Conservation (phyloP, 1,140 invertebrate species). For the Tetranychus cinnabarinus region DNA sequence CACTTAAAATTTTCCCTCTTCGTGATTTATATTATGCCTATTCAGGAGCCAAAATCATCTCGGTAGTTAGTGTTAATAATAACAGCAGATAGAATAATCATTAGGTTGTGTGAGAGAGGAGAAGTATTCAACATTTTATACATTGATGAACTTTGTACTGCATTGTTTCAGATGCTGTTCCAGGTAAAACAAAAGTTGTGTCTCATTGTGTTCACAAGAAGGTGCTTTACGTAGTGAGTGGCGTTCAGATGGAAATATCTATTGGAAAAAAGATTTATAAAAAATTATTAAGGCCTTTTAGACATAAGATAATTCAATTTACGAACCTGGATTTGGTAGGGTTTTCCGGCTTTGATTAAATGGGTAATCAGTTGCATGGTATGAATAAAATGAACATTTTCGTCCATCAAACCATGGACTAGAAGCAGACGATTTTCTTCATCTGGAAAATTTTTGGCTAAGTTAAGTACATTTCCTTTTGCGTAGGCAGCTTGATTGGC, state of each 20-base stretch:
- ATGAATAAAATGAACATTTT: constrained; percentile 94
- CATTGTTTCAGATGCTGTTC: constrained; percentile 38
- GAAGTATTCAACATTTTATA: too few species aligned
- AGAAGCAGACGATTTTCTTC: constrained; percentile 83
- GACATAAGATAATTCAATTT: not conserved
- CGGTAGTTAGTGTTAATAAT: too few species aligned
- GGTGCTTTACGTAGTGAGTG: constrained; percentile 76
- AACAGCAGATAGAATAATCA: too few species aligned
- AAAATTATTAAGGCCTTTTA: not conserved
- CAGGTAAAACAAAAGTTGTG: constrained; percentile 67
- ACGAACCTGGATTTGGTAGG: constrained; percentile 55
- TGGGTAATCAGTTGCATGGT: constrained; percentile 71
- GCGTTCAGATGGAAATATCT: constrained; percentile 77
- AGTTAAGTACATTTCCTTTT: constrained; percentile 45
- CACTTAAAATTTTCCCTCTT: too few species aligned
- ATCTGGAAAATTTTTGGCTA: constrained; percentile 65
- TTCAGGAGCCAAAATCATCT: too few species aligned
- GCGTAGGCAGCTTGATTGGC: constrained; percentile 51
- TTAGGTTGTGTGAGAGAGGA: too few species aligned
- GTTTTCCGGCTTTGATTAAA: constrained; percentile 71
- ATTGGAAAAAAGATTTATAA: constrained; percentile 11
- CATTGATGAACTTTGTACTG: too few species aligned
- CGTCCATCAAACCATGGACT: constrained; percentile 90
- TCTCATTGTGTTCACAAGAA: constrained; percentile 87
- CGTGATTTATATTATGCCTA: too few species aligned